Evolutionary conservation across 1,140 invertebrate species (phyloP), one percentile per base, ranked within the genome.

Genomic region (Orussus abietinus): DNA sequence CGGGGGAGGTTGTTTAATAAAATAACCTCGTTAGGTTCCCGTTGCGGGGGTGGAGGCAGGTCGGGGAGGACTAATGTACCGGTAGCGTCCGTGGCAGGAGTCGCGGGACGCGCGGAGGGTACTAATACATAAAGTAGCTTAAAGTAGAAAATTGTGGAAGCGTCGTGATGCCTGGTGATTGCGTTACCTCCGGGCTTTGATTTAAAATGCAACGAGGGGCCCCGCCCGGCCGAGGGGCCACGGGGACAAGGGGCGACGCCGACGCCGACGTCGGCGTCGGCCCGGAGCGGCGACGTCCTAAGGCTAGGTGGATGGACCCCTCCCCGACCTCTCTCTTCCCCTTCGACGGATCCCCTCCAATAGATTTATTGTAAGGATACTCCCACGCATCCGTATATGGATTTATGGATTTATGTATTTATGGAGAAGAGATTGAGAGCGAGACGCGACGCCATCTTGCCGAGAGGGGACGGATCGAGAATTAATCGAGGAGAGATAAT

Each of bases 141-240:
- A 73, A 73, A 73, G 70, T 73, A 73, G 70, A 73, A 73, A 72
- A 73, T 73, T 73, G 70, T 73, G 70, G 70, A 73, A 72, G 70
- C 70, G 70, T 72, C 70, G 70, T 73, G 70, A 73, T 73, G 70
- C 69, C 57, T 65, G 69, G 67, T 73, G 70, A 72, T 73, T 73
- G 70, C 69, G 69, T 73, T 73, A 71, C 70, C 69, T 71, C 64
- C 59, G 57, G 69, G 70, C 70, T 73, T 73, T 73, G 70, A 73
- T 73, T 73, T 73, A 73, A 73, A 73, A 73, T 73, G 64, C 68
- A 72, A 66, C 67, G 68, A 65, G 62, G 63, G 66, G 62, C 59
- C n/a, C n/a, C 51, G 33, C 51, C 32, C 55, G 49, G 50, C 38
- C 44, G 30, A 42, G 51, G 51, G 34, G 45, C 48, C 43, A 45